Percentiles rank a stretch among this genome's conserved stretches.
Evolutionary conservation across 2,113 vertebrate genomes (phyloP).

Genomic region (Hypocryptadius cinnamomeus): DNA sequence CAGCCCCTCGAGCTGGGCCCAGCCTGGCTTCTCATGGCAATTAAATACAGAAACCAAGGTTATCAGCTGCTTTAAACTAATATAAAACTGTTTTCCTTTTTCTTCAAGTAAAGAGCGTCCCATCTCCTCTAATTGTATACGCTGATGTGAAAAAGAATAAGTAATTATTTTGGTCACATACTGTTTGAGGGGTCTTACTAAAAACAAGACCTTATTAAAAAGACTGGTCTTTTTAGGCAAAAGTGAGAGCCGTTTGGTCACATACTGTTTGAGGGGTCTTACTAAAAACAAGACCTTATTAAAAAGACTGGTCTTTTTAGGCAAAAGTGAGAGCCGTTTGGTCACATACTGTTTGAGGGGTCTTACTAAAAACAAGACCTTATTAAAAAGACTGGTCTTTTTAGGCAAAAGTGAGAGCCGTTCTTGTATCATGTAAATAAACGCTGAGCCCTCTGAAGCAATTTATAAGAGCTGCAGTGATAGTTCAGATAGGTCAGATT

Average conservation of each 20-base stretch:
- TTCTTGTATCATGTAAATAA: background rate
- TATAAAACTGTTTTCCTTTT: background rate
- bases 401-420: background rate
- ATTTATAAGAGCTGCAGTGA: background rate
- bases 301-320: background rate
- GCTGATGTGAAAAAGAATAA: background rate
- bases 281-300: background rate
- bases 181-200: background rate
- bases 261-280: background rate
- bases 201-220: background rate
- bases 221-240: background rate
- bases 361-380: background rate
- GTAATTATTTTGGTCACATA: background rate
- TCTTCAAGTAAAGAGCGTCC: background rate
- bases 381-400: background rate
- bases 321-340: background rate
- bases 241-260: background rate
- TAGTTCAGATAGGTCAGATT: background rate
- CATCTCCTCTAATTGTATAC: background rate
- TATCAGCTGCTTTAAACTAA: background rate
- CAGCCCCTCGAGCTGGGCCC: background rate
- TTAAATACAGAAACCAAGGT: background rate
- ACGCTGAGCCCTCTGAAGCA: background rate
- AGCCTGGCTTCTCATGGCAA: background rate
- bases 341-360: background rate